Evolutionary conservation across 2,888 invertebrate genomes (phyloP), one percentile per base, ranked within the genome.

Genomic region (Ormyrus pomaceus): DNA sequence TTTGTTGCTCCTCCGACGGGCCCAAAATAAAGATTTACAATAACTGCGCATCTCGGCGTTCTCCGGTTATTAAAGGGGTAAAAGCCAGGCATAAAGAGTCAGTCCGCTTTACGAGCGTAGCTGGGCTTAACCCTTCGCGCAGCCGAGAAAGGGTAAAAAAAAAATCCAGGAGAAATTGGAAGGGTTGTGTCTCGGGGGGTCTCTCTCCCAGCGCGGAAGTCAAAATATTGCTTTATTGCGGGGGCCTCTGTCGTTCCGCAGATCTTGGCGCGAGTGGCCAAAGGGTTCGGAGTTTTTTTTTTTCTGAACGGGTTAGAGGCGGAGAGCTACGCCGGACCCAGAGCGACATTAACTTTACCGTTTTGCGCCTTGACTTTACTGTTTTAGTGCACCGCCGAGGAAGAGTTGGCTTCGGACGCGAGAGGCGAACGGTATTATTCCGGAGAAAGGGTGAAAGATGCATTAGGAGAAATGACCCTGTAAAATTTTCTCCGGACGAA

Each of bases 181-280:
- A 87, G 87, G 87, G 87, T 88, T 87, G 84, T 87, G 84, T 81
- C 70, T 34, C 34, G 75, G 72, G 70, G 34, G 73, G 70, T 65
- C 34, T 34, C 34, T 34, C 34, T 4, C 53, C 55, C 56, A 72
- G 76, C 79, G 48, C 82, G 83, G 82, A 83, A 87, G 87, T 88
- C 88, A 88, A 87, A 89, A 88, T 89, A 89, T 89, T 89, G 84
- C 86, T 90, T 89, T 89, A 89, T 89, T 88, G 86, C 85, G 84
- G 86, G 82, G 77, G 64, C 59, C 68, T 50, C 7, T 45, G 66
- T 48, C 13, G 9, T 46, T 8, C 13, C 34, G 65, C 34, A 34
- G 34, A 34, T 34, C 34, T 34, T 34, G 34, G 34, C 34, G 34
- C 45, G 69, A 13, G 19, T 65, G 56, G 45, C 56, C 48, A 62